Percentiles rank a stretch among this genome's conserved stretches.
phyloP scores from a whole-genome alignment of 2,888 invertebrate genomes.

The Tineola bisselliella region DNA sequence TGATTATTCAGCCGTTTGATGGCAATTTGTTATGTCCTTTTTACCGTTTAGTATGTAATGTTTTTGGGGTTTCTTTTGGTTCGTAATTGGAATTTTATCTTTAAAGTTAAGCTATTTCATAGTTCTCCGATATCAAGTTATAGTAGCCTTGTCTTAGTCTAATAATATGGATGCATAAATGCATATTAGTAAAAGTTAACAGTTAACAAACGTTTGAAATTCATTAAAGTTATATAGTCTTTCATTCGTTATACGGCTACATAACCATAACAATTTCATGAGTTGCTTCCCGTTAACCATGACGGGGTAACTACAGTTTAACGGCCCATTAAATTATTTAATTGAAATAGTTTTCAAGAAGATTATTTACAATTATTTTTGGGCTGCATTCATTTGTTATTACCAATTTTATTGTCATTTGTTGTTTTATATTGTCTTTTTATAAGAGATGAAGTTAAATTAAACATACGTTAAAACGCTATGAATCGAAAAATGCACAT shows the following conservation, averaged over 20 bases:
- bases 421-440: no score
- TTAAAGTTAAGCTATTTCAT: no score
- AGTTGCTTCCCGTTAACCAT: background rate
- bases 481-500: no score
- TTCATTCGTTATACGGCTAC: background rate
- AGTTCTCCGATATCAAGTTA: no score
- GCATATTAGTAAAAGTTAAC: background rate
- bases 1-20: constrained; percentile 8
- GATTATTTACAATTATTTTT: background rate
- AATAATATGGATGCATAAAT: no score
- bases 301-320: background rate
- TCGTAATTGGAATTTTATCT: no score
- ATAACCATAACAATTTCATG: background rate
- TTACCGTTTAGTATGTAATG: background rate
- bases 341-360: background rate
- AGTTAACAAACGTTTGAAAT: background rate
- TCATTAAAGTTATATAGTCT: background rate
- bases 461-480: no score
- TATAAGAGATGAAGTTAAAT: no score
- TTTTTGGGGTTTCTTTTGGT: background rate
- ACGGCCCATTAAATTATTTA: background rate
- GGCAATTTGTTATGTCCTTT: constrained; percentile 1
- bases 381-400: background rate
- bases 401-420: background rate
- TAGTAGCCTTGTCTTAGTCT: no score